Evolutionary conservation across 2,797 vertebrate species (phyloP), one percentile per base, ranked within the genome.

Genomic region (Myripristis jacobus): DNA sequence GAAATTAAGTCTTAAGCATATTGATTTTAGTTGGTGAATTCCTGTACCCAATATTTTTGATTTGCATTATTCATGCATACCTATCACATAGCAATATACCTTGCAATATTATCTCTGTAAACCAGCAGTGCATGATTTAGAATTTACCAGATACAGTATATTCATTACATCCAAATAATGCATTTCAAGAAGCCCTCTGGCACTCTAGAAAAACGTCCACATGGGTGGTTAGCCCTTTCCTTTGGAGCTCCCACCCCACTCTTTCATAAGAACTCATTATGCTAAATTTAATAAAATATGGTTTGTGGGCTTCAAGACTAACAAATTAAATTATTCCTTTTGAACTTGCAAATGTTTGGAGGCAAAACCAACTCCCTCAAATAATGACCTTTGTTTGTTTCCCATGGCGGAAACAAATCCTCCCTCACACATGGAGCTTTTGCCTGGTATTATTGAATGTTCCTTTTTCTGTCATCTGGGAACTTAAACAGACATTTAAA

Each of bases 301-400:
- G 80, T 86, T 84, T 84, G 86, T 81, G 80, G 83, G 56, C 67
- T 50, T 55, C 82, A 82, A 74, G 85, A 83, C 87, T 84, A 85
- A 71, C 74, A 87, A 87, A 83, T 91, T 82, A 82, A 89, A 89
- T 85, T 51, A 82, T 46, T 66, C 47, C 84, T 86, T 70, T 79
- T 77, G 62, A 73, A 54, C 19, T 72, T 66, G 57, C 43, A 84
- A 79, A 78, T 74, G 67, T 85, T 64, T 86, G 61, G 56, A 61
- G 75, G 63, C 27, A 50, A 81, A 68, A 73, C n/a, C 71, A 59
- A 19, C 68, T 79, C 46, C 63, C 78, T 62, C 70, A 70, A 83
- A 73, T 75, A 80, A 73, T 61, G 77, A 52, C 43, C 60, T 61
- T 48, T 65, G 59, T 77, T 50, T 68, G 41, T 87, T 87, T 88